Evolutionary conservation across 2,797 vertebrate genomes (phyloP).

Genomic region (Antrozous pallidus): DNA sequence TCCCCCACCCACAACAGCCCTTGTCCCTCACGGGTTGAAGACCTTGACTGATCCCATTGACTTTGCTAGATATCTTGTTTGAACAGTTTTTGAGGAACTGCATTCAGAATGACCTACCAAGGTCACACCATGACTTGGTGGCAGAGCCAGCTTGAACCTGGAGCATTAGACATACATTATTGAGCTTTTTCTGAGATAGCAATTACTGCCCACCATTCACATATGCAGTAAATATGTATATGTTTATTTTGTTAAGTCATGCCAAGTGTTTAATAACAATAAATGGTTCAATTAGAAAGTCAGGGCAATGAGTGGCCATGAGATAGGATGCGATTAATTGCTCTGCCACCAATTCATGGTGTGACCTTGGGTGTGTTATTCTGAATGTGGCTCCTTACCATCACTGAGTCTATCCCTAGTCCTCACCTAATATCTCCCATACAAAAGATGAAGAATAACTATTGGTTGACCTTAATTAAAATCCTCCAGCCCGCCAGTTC

Average conservation of each 20-base stretch:
- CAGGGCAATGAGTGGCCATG: neutral
- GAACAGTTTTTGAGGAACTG: neutral
- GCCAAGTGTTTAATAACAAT: neutral
- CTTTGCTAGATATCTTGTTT: neutral
- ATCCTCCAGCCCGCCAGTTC: neutral
- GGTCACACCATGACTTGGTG: neutral
- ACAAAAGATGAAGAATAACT: neutral
- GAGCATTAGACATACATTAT: neutral
- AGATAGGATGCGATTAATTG: neutral
- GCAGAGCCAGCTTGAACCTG: neutral
- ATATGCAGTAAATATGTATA: neutral
- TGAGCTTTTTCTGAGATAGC: neutral
- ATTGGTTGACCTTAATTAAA: neutral
- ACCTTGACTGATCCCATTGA: neutral
- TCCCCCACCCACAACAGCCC: neutral
- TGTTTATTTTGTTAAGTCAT: neutral
- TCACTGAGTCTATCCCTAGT: neutral
- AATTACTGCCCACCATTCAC: neutral
- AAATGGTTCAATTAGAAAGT: constrained; percentile 2
- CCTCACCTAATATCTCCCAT: neutral
- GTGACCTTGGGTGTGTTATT: neutral
- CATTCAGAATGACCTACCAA: neutral
- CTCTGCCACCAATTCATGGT: neutral
- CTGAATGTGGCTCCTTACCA: neutral
- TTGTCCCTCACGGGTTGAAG: neutral